phyloP scores from a whole-genome alignment of 2,888 invertebrate species.

The Leptopterna dolabrata region DNA sequence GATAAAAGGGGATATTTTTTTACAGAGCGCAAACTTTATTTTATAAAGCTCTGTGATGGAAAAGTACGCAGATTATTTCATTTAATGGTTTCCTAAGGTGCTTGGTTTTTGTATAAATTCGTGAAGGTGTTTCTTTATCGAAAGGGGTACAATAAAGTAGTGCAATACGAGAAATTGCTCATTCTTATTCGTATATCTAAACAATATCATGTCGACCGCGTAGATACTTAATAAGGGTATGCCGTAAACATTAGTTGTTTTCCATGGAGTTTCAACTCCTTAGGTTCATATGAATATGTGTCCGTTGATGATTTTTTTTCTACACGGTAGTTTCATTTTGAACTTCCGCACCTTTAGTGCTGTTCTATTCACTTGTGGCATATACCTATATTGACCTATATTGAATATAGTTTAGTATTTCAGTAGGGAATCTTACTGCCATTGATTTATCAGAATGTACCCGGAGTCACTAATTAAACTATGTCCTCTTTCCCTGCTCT shows the following conservation, averaged over 20 bases:
- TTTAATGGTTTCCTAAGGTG: neutral
- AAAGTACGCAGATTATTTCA: neutral
- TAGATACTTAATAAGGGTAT: neutral
- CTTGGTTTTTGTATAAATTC: neutral
- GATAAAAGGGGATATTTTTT: conserved; percentile 39
- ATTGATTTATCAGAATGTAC: too few relatives aligned
- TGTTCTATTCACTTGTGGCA: neutral
- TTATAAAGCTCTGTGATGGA: conserved; percentile 43
- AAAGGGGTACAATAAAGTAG: neutral
- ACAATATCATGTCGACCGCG: neutral
- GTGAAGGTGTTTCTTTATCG: neutral
- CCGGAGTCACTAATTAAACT: too few relatives aligned
- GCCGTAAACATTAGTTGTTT: neutral
- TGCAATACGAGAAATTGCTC: conserved; percentile 10
- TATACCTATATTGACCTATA: too few relatives aligned
- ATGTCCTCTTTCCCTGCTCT: too few relatives aligned
- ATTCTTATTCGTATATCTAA: neutral
- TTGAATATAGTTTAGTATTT: too few relatives aligned
- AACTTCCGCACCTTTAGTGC: neutral
- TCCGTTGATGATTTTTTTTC: too few relatives aligned
- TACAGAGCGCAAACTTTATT: conserved; percentile 46
- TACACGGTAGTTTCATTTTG: neutral
- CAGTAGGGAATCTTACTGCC: too few relatives aligned
- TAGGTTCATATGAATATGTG: neutral
- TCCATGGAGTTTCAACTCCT: neutral